A percentile compares a stretch with the other conserved stretches of the same genome.
Conservation (phyloP, 2,113 vertebrate genomes). For the Percopsis transmontana region DNA sequence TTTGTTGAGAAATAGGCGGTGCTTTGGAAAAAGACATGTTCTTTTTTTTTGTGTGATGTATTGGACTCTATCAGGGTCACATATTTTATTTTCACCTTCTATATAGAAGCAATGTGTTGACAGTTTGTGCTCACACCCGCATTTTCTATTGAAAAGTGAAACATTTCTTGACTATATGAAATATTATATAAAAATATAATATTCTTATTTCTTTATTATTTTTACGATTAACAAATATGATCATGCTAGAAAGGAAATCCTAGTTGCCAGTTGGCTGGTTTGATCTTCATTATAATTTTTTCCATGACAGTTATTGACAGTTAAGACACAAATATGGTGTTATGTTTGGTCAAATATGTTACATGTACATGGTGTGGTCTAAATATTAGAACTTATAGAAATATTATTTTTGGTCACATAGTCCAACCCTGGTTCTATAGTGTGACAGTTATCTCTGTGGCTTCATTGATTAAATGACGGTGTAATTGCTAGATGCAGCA, state of each 20-base stretch:
- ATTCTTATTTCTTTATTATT: background rate
- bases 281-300: too few relatives aligned
- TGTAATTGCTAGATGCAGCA: conserved; percentile 18
- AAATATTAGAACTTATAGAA: too few relatives aligned
- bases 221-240: too few relatives aligned
- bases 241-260: too few relatives aligned
- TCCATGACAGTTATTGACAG: too few relatives aligned
- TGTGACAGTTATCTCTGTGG: conserved; percentile 5
- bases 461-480: conserved; percentile 23
- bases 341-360: too few relatives aligned
- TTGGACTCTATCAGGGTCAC: conserved; percentile 1
- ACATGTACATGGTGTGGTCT: too few relatives aligned
- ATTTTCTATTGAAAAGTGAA: background rate
- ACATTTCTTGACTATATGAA: background rate
- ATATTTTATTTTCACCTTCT: conserved; percentile 12
- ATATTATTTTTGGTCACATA: background rate
- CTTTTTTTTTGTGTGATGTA: background rate
- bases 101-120: background rate
- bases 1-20: background rate
- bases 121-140: background rate
- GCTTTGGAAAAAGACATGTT: background rate
- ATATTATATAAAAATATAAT: conserved; percentile 16
- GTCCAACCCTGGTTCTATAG: too few relatives aligned
- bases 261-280: too few relatives aligned
- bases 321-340: too few relatives aligned